Conservation (phyloP, 2,797 vertebrate genomes). For the Apogon talboti region DNA sequence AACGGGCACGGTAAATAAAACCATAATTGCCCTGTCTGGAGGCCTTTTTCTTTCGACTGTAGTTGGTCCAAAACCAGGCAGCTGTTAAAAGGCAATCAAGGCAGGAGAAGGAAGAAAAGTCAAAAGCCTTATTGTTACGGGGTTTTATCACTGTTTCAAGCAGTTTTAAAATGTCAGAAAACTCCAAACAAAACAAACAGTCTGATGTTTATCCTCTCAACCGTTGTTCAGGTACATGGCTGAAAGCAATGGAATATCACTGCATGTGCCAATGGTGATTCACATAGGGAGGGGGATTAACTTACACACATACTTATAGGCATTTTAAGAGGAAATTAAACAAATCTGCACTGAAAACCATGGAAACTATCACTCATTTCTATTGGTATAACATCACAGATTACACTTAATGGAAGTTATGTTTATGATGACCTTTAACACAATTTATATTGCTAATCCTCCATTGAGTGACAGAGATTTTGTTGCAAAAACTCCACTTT, state of each 20-base stretch:
- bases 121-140: slow-evolving; percentile 82
- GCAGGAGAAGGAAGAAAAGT: slow-evolving; percentile 61
- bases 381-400: slow-evolving; percentile 12
- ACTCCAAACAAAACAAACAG: slow-evolving; percentile 80
- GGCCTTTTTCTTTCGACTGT: slow-evolving; percentile 74
- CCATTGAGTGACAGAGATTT: slow-evolving; percentile 11
- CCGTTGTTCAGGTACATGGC: slow-evolving; percentile 72
- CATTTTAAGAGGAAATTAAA: slow-evolving; percentile 45
- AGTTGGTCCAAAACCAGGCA: slow-evolving; percentile 75
- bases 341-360: slow-evolving; percentile 24
- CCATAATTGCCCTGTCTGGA: slow-evolving; percentile 83
- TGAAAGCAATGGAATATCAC: slow-evolving; percentile 70
- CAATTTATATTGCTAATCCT: slow-evolving; percentile 19
- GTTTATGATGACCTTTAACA: slow-evolving; percentile 18
- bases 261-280: slow-evolving; percentile 71
- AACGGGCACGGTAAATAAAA: slow-evolving; percentile 77
- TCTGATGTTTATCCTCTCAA: slow-evolving; percentile 75
- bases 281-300: slow-evolving; percentile 57
- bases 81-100: slow-evolving; percentile 80
- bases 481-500: neutral
- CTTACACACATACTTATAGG: slow-evolving; percentile 60
- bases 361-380: slow-evolving; percentile 53
- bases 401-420: slow-evolving; percentile 7
- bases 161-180: slow-evolving; percentile 70
- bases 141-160: slow-evolving; percentile 72